Evolutionary conservation across 2,797 vertebrate genomes (phyloP).

Genomic region (Aldrovandia affinis): DNA sequence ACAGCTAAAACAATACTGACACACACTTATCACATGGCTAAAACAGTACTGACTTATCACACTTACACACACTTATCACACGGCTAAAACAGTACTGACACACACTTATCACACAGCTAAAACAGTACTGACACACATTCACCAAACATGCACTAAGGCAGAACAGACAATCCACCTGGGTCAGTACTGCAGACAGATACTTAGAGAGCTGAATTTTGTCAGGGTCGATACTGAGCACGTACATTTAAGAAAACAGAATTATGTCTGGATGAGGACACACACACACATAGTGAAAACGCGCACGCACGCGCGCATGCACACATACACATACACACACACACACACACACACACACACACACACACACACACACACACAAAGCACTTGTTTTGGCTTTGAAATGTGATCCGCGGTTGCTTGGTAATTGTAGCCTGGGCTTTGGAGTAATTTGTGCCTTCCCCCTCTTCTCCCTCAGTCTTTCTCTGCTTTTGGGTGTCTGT

Average conservation of each 20-base stretch:
- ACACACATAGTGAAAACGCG: not conserved
- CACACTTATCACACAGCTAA: not conserved
- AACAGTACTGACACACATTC: not conserved
- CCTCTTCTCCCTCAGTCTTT: constrained; percentile 35
- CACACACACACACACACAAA: constrained; percentile 8
- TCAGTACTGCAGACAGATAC: not conserved
- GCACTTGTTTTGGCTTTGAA: constrained; percentile 47
- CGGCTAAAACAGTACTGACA: not conserved
- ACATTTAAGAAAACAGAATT: too few species aligned
- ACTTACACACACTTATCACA: not conserved
- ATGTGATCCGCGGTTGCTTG: constrained; percentile 76
- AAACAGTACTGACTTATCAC: not conserved
- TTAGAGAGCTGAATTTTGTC: too few species aligned
- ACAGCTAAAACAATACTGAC: not conserved
- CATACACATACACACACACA: constrained; percentile 13
- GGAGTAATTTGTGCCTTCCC: constrained; percentile 28
- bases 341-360: constrained; percentile 7
- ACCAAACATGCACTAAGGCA: not conserved
- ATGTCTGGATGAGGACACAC: too few species aligned
- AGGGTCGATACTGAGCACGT: too few species aligned
- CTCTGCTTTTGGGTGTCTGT: constrained; percentile 28
- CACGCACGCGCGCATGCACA: not conserved
- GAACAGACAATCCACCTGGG: not conserved
- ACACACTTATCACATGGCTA: not conserved
- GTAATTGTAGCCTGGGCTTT: constrained; percentile 62